Percentiles rank a stretch among this genome's conserved stretches.
These are phyloP conservation scores for Dryas iulia DNA, from an alignment of 1,140 invertebrate genomes.

Conservation along the genomic window DNA sequence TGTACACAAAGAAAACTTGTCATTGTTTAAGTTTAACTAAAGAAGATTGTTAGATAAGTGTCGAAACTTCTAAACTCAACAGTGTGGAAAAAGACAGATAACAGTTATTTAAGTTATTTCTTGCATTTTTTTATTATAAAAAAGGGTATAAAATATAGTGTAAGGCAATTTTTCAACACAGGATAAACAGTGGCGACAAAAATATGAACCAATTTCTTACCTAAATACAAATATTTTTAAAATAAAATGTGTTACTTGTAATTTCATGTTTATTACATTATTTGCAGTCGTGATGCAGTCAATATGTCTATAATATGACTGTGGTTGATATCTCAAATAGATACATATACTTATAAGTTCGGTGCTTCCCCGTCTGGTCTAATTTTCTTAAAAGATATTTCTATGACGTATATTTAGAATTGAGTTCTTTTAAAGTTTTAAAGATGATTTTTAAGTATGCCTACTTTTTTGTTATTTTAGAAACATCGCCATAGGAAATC, in stretches of 20 bases:
- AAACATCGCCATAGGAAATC: too few relatives aligned
- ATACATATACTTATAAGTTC: neutral
- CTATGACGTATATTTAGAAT: too few relatives aligned
- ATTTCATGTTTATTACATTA: neutral
- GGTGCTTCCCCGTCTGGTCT: neutral
- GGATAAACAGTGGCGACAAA: neutral
- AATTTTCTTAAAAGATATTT: neutral
- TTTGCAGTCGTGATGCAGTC: neutral
- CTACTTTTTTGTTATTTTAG: too few relatives aligned
- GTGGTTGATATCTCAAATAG: neutral
- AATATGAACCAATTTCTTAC: neutral
- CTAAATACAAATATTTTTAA: neutral
- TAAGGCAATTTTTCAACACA: neutral
- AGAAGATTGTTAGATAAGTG: neutral
- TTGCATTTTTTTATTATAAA: neutral
- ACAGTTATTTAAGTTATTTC: neutral
- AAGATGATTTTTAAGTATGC: too few relatives aligned
- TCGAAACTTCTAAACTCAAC: neutral
- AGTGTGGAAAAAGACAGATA: neutral
- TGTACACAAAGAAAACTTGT: neutral
- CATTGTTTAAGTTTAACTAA: conserved; percentile 2
- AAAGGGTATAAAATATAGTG: neutral
- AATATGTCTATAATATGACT: neutral
- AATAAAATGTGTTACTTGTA: neutral
- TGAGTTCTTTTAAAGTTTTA: too few relatives aligned